Evolutionary conservation across 2,797 vertebrate genomes (phyloP).

Genomic region (Falco biarmicus): DNA sequence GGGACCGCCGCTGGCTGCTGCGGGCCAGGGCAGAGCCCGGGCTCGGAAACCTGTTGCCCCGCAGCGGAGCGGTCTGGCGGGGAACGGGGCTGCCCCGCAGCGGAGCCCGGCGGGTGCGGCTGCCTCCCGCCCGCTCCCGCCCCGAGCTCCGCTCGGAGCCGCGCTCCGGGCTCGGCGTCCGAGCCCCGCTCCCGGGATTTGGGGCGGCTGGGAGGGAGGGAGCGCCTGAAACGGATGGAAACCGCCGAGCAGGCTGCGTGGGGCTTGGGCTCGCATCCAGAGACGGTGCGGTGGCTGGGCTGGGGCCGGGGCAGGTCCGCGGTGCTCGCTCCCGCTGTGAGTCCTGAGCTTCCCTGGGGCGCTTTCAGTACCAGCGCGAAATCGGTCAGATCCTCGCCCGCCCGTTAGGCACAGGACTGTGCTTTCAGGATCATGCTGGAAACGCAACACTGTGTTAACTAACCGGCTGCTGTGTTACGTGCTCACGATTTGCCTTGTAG

Average conservation of each 20-base stretch:
- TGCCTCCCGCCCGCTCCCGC: not conserved
- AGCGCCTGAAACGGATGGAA: accelerated
- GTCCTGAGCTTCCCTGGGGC: not conserved
- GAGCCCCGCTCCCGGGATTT: accelerated
- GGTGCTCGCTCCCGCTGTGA: not conserved
- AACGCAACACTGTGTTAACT: accelerated
- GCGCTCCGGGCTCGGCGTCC: not conserved
- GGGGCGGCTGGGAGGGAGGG: not conserved
- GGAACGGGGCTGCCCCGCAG: not conserved
- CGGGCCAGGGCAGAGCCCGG: not conserved
- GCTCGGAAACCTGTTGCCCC: conserved; percentile 8
- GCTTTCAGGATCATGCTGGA: accelerated
- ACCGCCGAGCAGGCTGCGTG: not conserved
- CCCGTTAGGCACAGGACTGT: accelerated
- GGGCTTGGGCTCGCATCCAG: accelerated
- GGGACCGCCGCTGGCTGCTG: no score
- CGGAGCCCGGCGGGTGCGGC: not conserved
- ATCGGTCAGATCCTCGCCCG: not conserved
- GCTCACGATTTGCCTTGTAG: accelerated
- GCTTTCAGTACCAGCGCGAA: not conserved
- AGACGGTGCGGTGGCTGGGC: accelerated
- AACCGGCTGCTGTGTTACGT: not conserved
- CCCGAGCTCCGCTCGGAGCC: accelerated
- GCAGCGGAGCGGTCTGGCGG: accelerated
- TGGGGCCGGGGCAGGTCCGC: not conserved